Evolutionary conservation across 2,888 invertebrate species (phyloP).

Genomic region (Ochropleura plecta): DNA sequence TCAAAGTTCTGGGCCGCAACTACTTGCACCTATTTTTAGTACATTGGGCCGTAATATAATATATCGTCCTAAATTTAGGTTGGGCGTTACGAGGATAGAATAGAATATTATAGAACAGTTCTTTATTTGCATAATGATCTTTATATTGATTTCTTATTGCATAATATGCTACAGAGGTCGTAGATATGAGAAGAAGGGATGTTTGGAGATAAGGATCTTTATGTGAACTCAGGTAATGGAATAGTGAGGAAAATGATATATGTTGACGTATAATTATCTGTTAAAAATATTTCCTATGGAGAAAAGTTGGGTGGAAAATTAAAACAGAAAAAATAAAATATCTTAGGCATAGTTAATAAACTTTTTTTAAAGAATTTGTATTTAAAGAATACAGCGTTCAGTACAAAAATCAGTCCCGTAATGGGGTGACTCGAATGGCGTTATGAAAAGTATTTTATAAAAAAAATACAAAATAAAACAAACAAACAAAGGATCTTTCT

Average conservation of each 20-base stretch:
- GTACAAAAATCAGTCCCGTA: neutral
- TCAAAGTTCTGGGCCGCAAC: too few relatives aligned
- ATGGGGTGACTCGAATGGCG: neutral
- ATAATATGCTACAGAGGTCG: neutral
- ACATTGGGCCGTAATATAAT: too few relatives aligned
- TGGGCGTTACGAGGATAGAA: too few relatives aligned
- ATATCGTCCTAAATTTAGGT: too few relatives aligned
- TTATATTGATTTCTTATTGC: conserved; percentile 3
- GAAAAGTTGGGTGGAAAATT: too few relatives aligned
- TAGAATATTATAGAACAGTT: too few relatives aligned
- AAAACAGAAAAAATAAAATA: too few relatives aligned
- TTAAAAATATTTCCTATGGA: neutral
- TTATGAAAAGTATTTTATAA: neutral
- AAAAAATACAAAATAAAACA: neutral
- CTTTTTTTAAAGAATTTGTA: neutral
- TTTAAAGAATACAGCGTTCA: neutral
- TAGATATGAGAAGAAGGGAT: neutral
- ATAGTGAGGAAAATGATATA: neutral
- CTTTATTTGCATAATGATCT: neutral
- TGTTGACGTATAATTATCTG: too few relatives aligned
- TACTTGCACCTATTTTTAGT: too few relatives aligned
- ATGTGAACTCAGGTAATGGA: conserved; percentile 5
- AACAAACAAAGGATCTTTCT: too few relatives aligned
- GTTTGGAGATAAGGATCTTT: conserved; percentile 18
- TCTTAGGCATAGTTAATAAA: too few relatives aligned